These are phyloP conservation scores for Vombatus ursinus DNA, from an alignment of 2,113 vertebrate species.

Conservation along the genomic window DNA sequence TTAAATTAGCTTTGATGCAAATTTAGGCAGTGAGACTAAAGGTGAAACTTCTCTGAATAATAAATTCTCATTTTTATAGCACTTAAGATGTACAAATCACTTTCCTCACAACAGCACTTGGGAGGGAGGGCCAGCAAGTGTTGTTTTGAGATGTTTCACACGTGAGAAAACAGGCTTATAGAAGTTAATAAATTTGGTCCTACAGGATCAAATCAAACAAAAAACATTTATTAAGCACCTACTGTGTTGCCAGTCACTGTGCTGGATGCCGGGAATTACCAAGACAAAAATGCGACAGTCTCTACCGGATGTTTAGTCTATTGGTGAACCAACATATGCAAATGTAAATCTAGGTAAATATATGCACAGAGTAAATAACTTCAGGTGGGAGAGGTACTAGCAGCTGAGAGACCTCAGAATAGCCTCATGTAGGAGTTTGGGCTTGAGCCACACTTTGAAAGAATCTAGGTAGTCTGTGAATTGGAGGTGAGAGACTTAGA, in stretches of 20 bases:
- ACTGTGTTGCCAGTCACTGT: too few relatives aligned
- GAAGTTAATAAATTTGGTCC: neutral
- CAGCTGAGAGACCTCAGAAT: neutral
- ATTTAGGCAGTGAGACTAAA: neutral
- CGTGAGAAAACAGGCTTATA: neutral
- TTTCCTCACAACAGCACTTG: neutral
- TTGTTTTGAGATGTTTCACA: neutral
- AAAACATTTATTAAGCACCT: neutral
- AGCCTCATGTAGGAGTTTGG: neutral
- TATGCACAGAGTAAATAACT: neutral
- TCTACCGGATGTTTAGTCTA: neutral
- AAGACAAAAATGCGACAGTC: neutral
- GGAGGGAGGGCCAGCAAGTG: neutral
- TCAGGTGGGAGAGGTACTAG: neutral
- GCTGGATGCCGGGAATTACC: neutral
- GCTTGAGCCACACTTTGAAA: neutral
- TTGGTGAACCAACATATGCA: neutral
- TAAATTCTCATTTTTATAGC: neutral
- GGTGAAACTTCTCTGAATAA: neutral
- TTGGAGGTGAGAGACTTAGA: neutral
- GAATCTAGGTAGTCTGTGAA: neutral
- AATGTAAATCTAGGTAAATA: neutral
- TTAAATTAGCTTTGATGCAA: neutral
- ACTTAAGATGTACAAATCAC: neutral
- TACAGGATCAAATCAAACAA: neutral